phyloP scores from a whole-genome alignment of 1,140 invertebrate genomes.

The Drosophila truncata region DNA sequence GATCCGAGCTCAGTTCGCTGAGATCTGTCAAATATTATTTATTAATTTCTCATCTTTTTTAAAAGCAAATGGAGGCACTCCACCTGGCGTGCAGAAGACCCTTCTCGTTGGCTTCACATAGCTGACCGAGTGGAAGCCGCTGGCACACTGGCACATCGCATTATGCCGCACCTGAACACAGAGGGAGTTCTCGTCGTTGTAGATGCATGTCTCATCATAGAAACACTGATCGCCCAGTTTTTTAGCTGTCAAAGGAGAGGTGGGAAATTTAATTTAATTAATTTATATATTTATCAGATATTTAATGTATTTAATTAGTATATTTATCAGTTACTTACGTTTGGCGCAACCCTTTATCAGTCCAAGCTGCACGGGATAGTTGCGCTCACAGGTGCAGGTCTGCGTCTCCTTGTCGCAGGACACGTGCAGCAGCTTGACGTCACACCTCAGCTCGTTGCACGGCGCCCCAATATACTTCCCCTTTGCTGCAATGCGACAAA shows the following conservation, averaged over 20 bases:
- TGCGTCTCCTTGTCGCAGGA: conserved; percentile 90
- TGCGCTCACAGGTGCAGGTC: conserved; percentile 91
- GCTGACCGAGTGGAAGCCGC: conserved; percentile 91
- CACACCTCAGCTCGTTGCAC: conserved; percentile 90
- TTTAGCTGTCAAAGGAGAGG: conserved; percentile 87
- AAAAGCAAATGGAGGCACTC: conserved; percentile 31
- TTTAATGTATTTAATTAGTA: too few species aligned
- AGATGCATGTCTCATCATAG: conserved; percentile 91
- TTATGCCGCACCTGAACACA: conserved; percentile 94
- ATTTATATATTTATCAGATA: too few species aligned
- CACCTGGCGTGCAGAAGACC: conserved; percentile 93
- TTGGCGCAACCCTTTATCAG: conserved; percentile 91
- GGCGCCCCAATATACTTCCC: conserved; percentile 91
- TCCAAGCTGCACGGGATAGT: conserved; percentile 91
- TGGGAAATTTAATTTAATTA: background rate
- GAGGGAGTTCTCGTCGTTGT: conserved; percentile 91
- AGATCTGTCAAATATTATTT: conserved; percentile 87
- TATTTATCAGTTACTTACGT: conserved; percentile 87
- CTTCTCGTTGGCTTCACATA: conserved; percentile 90
- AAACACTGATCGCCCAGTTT: conserved; percentile 94
- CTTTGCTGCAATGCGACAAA: conserved; percentile 86
- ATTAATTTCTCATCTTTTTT: background rate
- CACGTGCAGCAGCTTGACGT: conserved; percentile 90
- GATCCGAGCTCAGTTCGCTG: conserved; percentile 92
- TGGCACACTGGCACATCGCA: conserved; percentile 92